phyloP scores from a whole-genome alignment of 2,797 vertebrate genomes.

The Nannoperca australis region DNA sequence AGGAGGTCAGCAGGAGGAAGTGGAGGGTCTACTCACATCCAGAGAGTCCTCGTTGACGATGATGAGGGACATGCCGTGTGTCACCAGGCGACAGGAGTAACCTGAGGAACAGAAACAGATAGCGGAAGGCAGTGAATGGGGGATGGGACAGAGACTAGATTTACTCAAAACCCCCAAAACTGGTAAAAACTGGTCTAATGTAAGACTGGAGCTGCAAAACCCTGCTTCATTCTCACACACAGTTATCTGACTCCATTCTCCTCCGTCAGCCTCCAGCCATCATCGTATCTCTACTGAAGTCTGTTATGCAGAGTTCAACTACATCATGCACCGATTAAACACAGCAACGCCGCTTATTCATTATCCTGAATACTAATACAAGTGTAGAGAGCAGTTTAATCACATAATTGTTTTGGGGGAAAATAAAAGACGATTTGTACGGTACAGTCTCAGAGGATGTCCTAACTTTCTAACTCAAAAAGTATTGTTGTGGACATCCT shows the following conservation, averaged over 20 bases:
- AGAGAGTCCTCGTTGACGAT: slow-evolving; percentile 97
- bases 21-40: slow-evolving; percentile 90
- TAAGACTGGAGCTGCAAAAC: slow-evolving; percentile 15
- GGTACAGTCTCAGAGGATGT: background rate
- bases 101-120: slow-evolving; percentile 82
- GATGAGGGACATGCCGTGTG: slow-evolving; percentile 98
- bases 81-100: slow-evolving; percentile 95
- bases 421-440: slow-evolving; percentile 3
- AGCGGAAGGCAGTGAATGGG: slow-evolving; percentile 18
- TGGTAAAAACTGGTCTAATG: slow-evolving; percentile 33
- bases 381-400: background rate
- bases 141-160: slow-evolving; percentile 53
- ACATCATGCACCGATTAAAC: background rate
- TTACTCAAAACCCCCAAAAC: slow-evolving; percentile 50
- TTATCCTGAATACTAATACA: background rate
- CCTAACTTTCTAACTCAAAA: slow-evolving; percentile 13
- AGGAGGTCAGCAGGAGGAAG: slow-evolving; percentile 4
- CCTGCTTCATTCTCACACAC: slow-evolving; percentile 16
- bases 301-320: background rate
- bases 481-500: slow-evolving; percentile 29
- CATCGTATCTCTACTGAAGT: background rate
- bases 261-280: slow-evolving; percentile 9
- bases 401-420: background rate
- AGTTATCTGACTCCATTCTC: slow-evolving; percentile 11
- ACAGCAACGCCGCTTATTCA: background rate